Evolutionary conservation across 2,888 invertebrate species (phyloP), one percentile per base, ranked within the genome.

Genomic region (Dioctria linearis): DNA sequence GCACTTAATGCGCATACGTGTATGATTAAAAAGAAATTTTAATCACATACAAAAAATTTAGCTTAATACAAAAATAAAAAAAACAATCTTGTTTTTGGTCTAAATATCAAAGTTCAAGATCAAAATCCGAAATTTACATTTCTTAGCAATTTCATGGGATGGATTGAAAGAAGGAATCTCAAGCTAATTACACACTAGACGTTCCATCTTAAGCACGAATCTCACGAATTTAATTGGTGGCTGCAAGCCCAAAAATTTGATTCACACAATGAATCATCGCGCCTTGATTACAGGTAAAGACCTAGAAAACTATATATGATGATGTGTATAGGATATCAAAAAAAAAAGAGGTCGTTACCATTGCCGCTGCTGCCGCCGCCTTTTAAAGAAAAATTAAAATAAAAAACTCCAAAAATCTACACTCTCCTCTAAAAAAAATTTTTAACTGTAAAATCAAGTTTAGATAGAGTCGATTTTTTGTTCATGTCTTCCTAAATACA

Each of bases 401-500:
- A 61, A 61, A 37, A 39, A 8, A 25, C 37, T 73, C 59, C 57
- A 54, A 42, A 71, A 73, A 42, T 73, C 73, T n/a, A 73, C 59
- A 25, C 73, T 40, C 25, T 73, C 57, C 73, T 40, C 25, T 73
- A 42, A 73, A 73, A n/a, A 73, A 40, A 40, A 42, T 66, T 73
- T 73, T 73, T 73, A 73, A 73, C 73, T 73, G 73, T 73, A 73
- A 73, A 73, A 73, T 49, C 57, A 51, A 57, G 73, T 73, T 73
- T 59, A 54, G 73, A 73, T 25, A 25, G 25, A 25, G 25, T 25
- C 25, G 57, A 13, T 57, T 54, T 54, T 54, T 54, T 46, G 1
- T 46, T 54, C 25, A 2, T 25, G n/a, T 49, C 25, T 49, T 43
- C 42, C 67, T n/a, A 43, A 73, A 73, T 57, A 59, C 73, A 73